Percentiles rank a stretch among this genome's conserved stretches.
Evolutionary conservation across 2,888 invertebrate species (phyloP).

Genomic region (Ditylenchus weischeri): DNA sequence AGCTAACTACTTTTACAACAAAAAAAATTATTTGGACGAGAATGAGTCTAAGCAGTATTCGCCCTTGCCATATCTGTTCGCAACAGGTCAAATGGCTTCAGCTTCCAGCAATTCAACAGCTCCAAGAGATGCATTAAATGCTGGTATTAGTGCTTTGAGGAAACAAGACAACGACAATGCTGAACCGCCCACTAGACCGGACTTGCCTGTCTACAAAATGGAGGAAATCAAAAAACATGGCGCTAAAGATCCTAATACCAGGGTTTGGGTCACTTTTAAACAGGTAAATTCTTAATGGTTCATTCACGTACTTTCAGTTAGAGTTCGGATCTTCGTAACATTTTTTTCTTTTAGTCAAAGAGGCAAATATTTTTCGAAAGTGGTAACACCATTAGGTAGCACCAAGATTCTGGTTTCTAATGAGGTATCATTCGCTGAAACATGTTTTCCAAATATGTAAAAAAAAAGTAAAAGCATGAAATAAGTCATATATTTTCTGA

Average conservation of each 20-base stretch:
- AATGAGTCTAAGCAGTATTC: neutral
- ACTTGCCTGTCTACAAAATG: constrained; percentile 36
- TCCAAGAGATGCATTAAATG: too few species aligned
- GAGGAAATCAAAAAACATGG: constrained; percentile 54
- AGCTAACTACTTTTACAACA: too few species aligned
- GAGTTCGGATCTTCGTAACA: too few species aligned
- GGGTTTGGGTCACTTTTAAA: constrained; percentile 56
- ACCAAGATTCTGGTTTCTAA: too few species aligned
- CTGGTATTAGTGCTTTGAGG: neutral
- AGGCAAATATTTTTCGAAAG: too few species aligned
- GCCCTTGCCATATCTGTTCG: neutral
- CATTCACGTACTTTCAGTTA: too few species aligned
- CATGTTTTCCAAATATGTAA: too few species aligned
- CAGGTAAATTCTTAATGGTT: constrained; percentile 36
- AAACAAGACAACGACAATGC: neutral
- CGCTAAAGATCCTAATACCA: constrained; percentile 20
- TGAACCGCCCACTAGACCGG: constrained; percentile 31
- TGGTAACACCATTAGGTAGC: too few species aligned
- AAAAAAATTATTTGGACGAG: neutral
- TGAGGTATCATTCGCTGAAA: too few species aligned
- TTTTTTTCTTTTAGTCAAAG: too few species aligned
- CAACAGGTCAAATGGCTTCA: constrained; percentile 1
- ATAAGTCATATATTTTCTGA: too few species aligned
- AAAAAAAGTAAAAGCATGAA: too few species aligned
- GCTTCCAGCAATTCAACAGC: neutral